Conservation (phyloP, 1,140 invertebrate genomes). For the Asbolus verrucosus region DNA sequence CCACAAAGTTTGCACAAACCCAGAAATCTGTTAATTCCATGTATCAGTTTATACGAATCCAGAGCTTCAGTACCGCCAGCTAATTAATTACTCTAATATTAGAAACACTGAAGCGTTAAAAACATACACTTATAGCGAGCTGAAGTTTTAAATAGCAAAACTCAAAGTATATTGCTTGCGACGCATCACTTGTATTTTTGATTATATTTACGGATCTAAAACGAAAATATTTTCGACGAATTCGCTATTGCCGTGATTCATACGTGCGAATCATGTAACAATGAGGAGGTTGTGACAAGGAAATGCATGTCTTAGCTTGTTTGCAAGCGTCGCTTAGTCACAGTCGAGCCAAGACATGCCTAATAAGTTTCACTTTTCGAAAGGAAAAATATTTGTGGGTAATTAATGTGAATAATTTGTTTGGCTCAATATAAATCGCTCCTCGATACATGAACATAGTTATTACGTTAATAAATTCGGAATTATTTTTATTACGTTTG, state of each 20-base stretch:
- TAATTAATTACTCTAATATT: conserved; percentile 39
- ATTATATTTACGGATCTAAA: conserved; percentile 13
- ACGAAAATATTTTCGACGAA: conserved; percentile 11
- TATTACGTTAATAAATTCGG: conserved; percentile 12
- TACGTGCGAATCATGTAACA: too few relatives aligned
- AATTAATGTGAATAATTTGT: too few relatives aligned
- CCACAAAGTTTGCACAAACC: too few relatives aligned
- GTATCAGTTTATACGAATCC: conserved; percentile 9
- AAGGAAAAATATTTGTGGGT: too few relatives aligned
- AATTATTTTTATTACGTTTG: conserved; percentile 34
- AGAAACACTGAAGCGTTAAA: conserved; percentile 11
- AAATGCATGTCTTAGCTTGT: too few relatives aligned
- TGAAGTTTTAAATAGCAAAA: conserved; percentile 20
- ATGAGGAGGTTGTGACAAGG: too few relatives aligned
- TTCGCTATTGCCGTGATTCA: too few relatives aligned
- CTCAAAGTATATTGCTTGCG: conserved; percentile 21
- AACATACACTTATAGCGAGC: conserved; percentile 17
- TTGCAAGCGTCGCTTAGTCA: too few relatives aligned
- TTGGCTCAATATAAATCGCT: too few relatives aligned
- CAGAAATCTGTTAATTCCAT: neutral
- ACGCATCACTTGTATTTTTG: conserved; percentile 37
- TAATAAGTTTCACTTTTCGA: too few relatives aligned
- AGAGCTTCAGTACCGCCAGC: neutral
- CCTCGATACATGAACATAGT: too few relatives aligned
- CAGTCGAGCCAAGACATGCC: too few relatives aligned